Percentiles rank a stretch among this genome's conserved stretches.
phyloP scores from a whole-genome alignment of 2,113 vertebrate species.

The Dendropsophus ebraccatus region DNA sequence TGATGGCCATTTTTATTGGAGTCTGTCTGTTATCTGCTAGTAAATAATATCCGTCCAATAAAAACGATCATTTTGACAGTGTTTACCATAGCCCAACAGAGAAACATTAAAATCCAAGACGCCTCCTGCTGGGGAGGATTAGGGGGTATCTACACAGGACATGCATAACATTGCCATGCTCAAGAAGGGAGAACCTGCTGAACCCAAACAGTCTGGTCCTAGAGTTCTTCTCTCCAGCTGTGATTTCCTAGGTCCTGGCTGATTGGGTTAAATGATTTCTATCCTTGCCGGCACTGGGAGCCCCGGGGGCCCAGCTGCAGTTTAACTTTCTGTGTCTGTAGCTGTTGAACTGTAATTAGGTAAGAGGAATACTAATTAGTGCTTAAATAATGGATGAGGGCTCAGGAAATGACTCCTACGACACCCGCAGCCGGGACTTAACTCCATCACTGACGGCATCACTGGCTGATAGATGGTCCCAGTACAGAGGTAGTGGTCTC shows the following conservation, averaged over 20 bases:
- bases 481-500: neutral
- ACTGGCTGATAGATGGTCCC: neutral
- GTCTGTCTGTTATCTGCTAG: too few relatives aligned
- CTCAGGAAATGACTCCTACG: conserved; percentile 45
- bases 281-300: neutral
- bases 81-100: too few relatives aligned
- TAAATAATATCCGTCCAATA: too few relatives aligned
- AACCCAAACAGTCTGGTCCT: neutral
- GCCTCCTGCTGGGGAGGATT: too few relatives aligned
- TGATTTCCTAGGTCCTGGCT: neutral
- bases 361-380: conserved; percentile 57
- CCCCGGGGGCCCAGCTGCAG: conserved; percentile 38
- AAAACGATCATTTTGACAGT: too few relatives aligned
- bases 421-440: conserved; percentile 31
- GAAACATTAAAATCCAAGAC: too few relatives aligned
- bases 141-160: too few relatives aligned
- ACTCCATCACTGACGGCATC: conserved; percentile 6
- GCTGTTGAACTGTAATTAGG: conserved; percentile 59
- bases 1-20: too few relatives aligned
- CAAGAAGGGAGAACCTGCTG: neutral
- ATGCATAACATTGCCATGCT: too few relatives aligned
- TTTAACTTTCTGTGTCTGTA: conserved; percentile 57
- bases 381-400: conserved; percentile 54
- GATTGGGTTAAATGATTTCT: conserved; percentile 40
- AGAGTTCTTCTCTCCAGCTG: neutral